Evolutionary conservation across 2,888 invertebrate species (phyloP).

Genomic region (Diarsia brunnea): DNA sequence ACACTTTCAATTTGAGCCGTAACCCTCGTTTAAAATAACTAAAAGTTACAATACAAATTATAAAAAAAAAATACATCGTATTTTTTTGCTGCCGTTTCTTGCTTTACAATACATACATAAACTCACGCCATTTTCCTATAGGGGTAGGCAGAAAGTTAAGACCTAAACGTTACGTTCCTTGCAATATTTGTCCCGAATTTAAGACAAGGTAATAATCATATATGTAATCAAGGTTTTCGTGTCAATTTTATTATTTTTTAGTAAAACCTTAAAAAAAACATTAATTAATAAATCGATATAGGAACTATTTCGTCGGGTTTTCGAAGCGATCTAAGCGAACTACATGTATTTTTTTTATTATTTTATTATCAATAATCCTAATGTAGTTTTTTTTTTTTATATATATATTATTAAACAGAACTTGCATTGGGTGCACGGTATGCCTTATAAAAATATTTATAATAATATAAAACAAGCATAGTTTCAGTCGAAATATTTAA

Average conservation of each 20-base stretch:
- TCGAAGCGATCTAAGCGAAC: slow-evolving; percentile 84
- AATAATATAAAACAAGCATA: slow-evolving; percentile 35
- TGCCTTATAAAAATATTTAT: slow-evolving; percentile 43
- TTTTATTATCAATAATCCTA: slow-evolving; percentile 59
- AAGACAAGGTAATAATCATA: background rate
- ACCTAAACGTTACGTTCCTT: background rate
- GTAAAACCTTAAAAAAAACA: slow-evolving; percentile 59
- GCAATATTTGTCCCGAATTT: background rate
- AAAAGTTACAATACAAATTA: background rate
- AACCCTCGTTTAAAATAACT: background rate
- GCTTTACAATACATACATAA: background rate
- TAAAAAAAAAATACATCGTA: background rate
- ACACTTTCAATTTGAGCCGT: background rate
- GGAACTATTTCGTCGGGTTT: slow-evolving; percentile 79
- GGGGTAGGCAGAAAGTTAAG: background rate
- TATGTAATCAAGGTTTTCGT: slow-evolving; percentile 43
- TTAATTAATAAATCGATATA: slow-evolving; percentile 70
- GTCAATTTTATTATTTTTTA: slow-evolving; percentile 51
- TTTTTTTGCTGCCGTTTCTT: slow-evolving; percentile 1
- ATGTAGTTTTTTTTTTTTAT: slow-evolving; percentile 46
- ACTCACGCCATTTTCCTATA: background rate
- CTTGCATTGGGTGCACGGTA: slow-evolving; percentile 37
- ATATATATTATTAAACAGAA: slow-evolving; percentile 64
- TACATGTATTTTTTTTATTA: slow-evolving; percentile 61
- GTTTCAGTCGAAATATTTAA: slow-evolving; percentile 31